Evolutionary conservation across 2,797 vertebrate species (phyloP).

Genomic region (Carduelis carduelis): DNA sequence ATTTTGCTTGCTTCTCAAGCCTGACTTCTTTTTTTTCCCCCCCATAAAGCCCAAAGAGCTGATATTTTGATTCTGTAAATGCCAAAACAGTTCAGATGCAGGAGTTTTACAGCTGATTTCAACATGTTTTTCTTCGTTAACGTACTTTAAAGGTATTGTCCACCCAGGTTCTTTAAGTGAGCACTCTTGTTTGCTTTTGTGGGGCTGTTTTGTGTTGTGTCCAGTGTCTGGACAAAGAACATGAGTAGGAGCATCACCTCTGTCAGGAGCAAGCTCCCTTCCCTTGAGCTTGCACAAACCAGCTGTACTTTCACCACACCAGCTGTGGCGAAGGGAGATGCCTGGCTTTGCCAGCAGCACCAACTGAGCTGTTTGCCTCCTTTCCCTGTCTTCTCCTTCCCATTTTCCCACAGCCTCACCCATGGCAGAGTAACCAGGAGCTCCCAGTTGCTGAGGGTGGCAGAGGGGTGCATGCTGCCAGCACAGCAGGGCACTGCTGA

Average conservation of each 20-base stretch:
- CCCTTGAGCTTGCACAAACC: not conserved
- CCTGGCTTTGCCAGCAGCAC: not conserved
- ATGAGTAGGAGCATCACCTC: not conserved
- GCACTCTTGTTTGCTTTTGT: not conserved
- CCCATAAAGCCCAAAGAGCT: not conserved
- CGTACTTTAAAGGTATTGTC: rapidly evolving
- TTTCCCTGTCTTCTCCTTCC: not conserved
- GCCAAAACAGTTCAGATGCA: not conserved
- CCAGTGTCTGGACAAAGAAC: not conserved
- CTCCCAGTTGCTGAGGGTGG: not conserved
- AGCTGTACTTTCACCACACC: not conserved
- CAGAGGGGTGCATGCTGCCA: not conserved
- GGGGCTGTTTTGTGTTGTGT: not conserved
- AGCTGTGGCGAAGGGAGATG: not conserved
- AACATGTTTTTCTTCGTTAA: not conserved
- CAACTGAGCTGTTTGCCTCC: not conserved
- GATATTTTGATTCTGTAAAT: not conserved
- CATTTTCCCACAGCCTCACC: not conserved
- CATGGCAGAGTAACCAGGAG: not conserved
- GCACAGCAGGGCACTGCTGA: not conserved
- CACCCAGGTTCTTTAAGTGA: not conserved
- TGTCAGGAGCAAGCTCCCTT: not conserved
- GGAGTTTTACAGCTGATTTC: not conserved
- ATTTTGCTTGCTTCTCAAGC: not conserved
- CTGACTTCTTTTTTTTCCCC: not conserved